phyloP scores from a whole-genome alignment of 2,888 invertebrate genomes.

The Ichneumoninae sp. region DNA sequence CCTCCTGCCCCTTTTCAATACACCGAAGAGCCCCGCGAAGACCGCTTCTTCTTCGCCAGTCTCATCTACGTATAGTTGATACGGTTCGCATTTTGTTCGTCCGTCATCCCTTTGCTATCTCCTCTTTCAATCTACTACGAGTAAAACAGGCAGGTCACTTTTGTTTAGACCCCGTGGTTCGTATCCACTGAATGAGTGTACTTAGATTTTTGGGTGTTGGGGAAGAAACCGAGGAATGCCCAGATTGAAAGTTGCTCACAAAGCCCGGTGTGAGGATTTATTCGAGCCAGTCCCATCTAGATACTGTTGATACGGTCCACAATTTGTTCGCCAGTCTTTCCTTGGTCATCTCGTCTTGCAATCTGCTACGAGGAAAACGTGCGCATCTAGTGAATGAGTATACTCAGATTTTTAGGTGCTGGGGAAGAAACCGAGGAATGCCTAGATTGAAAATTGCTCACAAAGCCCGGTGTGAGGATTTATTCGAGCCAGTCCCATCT shows the following conservation, averaged over 20 bases:
- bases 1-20: too few species aligned
- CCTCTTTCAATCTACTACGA: background rate
- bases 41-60: too few species aligned
- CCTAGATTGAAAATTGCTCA: too few species aligned
- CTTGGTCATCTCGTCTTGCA: background rate
- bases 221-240: background rate
- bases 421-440: background rate
- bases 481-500: too few species aligned
- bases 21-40: too few species aligned
- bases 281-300: slow-evolving; percentile 61
- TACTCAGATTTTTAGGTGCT: background rate
- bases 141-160: too few species aligned
- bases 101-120: too few species aligned
- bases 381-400: background rate
- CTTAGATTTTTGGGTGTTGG: background rate
- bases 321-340: background rate
- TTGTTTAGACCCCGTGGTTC: too few species aligned
- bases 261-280: slow-evolving; percentile 70
- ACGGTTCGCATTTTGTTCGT: background rate
- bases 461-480: too few species aligned
- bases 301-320: background rate
- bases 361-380: background rate
- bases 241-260: background rate
- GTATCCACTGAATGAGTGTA: background rate
- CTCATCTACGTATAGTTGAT: background rate